Evolutionary conservation across 1,140 invertebrate genomes (phyloP).

Genomic region (Drosophila tristis): DNA sequence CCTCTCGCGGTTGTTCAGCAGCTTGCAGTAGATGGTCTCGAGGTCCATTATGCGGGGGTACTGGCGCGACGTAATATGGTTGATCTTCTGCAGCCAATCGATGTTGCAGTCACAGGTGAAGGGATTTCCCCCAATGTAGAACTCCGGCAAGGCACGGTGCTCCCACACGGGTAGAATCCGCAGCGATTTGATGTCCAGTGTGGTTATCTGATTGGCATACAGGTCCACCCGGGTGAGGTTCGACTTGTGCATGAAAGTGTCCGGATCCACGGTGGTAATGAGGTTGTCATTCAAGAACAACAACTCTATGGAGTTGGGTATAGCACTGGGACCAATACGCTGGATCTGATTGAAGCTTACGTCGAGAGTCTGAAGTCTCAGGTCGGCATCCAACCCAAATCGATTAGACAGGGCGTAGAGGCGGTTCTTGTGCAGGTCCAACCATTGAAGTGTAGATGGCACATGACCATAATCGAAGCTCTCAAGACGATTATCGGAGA

Average conservation of each 20-base stretch:
- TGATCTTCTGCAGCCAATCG: conserved; percentile 94
- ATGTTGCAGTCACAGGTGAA: conserved; percentile 94
- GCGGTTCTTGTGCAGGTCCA: conserved; percentile 95
- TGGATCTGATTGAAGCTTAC: conserved; percentile 92
- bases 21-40: conserved; percentile 94
- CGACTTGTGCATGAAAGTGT: conserved; percentile 92
- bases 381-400: conserved; percentile 88
- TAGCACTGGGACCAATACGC: conserved; percentile 88
- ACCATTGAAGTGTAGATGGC: conserved; percentile 92
- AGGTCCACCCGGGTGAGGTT: conserved; percentile 93
- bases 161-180: conserved; percentile 89
- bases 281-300: conserved; percentile 93
- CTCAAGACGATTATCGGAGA: conserved; percentile 94
- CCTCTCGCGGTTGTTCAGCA: conserved; percentile 92
- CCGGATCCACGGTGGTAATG: conserved; percentile 90
- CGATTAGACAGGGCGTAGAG: conserved; percentile 92
- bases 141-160: conserved; percentile 90
- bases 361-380: conserved; percentile 91
- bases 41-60: conserved; percentile 96
- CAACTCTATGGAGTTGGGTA: conserved; percentile 91
- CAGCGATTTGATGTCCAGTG: conserved; percentile 92
- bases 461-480: conserved; percentile 96
- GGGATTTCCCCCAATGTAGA: conserved; percentile 94
- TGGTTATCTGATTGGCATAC: conserved; percentile 93
- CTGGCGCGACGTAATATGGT: conserved; percentile 90